Base-by-base conservation (phyloP, 2,797 vertebrate species). In the Chromobotia macracanthus region DNA sequence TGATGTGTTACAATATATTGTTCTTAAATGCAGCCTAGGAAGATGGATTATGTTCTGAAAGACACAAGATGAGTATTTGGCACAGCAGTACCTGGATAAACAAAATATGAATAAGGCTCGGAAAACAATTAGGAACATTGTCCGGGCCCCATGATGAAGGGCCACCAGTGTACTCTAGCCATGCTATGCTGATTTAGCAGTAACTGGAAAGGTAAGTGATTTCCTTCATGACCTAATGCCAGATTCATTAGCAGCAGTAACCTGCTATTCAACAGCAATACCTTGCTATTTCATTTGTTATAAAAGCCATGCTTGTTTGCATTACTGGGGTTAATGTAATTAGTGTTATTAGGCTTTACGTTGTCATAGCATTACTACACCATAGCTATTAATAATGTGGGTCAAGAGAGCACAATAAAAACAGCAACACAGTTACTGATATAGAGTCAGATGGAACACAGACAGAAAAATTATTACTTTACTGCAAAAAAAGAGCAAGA, bases 401-500 rank as follows among this genome's bases (percentile, higher is more conserved):
- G 55, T 12, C 21, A 58, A 21, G 1, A 58, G 21, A 58, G 55
- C 11, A 58, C 16, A 51, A n/a, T 5, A 18, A 51, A n/a, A 38
- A 51, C 55, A 13, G 55, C 21, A 58, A 58, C 48, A 50, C 2
- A n/a, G 56, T 28, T 25, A 15, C 5, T 6, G 13, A 61, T 31
- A 9, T 1, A 18, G 18, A 64, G 31, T 18, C 18, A 64, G 61
- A 31, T 63, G 15, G 25, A 46, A 3, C 35, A 41, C 15, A 48
- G 4, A 28, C 11, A 28, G 31, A 56, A 31, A 28, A 68, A 8
- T 25, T 46, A 10, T 38, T 44, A 72, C 48, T 58, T 72, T 65
- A 73, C 77, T 79, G 69, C 77, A 79, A 15, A 65, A 65, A 65
- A 50, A 44, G 21, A 48, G 35, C 41, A 10, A 64, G 64, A 55